phyloP scores from a whole-genome alignment of 2,888 invertebrate genomes.

The Pharmacophagus antenor region DNA sequence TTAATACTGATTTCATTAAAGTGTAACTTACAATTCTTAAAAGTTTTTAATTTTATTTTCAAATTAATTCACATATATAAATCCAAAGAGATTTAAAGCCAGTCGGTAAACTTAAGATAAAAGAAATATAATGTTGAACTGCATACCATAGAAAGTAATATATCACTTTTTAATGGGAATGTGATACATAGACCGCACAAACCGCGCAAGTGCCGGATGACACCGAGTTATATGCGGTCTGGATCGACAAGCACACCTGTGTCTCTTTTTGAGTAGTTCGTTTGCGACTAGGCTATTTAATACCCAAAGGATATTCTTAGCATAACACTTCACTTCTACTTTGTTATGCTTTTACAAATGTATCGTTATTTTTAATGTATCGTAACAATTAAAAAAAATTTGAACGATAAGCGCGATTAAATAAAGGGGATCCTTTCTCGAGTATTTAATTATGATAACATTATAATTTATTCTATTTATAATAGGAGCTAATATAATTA shows the following conservation, averaged over 20 bases:
- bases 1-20: no score
- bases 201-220: background rate
- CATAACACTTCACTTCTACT: background rate
- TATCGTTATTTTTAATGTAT: no score
- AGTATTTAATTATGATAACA: no score
- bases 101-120: background rate
- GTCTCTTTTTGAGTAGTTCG: background rate
- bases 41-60: no score
- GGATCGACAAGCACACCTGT: slow-evolving; percentile 20
- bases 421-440: no score
- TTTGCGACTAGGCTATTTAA: background rate
- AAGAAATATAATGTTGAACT: background rate
- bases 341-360: background rate
- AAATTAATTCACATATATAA: background rate
- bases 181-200: slow-evolving; percentile 6
- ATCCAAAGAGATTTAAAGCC: no score
- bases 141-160: no score
- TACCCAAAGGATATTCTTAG: background rate
- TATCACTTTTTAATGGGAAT: slow-evolving; percentile 4
- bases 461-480: no score
- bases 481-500: no score
- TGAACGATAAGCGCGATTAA: no score
- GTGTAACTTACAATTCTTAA: no score
- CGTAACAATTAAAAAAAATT: no score
- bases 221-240: slow-evolving; percentile 8